A percentile compares a stretch with the other conserved stretches of the same genome.
phyloP scores from a whole-genome alignment of 2,888 invertebrate genomes.

The Scelioninae gen. 2 region DNA sequence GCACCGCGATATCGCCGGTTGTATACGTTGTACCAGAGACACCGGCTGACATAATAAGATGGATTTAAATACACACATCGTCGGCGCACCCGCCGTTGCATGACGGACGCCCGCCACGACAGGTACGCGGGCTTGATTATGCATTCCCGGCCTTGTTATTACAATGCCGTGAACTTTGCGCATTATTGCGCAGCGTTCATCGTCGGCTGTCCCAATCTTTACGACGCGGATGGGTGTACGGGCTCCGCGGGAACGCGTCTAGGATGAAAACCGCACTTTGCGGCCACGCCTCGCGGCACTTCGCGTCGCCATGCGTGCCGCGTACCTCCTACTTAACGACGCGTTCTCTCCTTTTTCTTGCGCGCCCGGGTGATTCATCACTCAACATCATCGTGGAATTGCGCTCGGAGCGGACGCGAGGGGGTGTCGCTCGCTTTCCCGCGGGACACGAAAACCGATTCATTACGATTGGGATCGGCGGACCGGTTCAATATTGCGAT shows the following conservation, averaged over 20 bases:
- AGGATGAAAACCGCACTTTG: slow-evolving; percentile 63
- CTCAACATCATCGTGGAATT: slow-evolving; percentile 43
- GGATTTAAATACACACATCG: slow-evolving; percentile 20
- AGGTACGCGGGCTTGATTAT: slow-evolving; percentile 43
- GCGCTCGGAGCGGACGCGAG: background rate
- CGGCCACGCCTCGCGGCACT: slow-evolving; percentile 71
- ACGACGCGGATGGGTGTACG: slow-evolving; percentile 6
- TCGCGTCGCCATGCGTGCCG: slow-evolving; percentile 73
- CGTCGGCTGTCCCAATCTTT: slow-evolving; percentile 33
- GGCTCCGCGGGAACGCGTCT: slow-evolving; percentile 25
- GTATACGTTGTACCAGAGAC: slow-evolving; percentile 1
- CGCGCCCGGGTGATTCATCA: slow-evolving; percentile 41
- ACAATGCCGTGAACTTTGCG: slow-evolving; percentile 43
- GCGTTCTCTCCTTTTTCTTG: slow-evolving; percentile 64
- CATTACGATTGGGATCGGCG: no score
- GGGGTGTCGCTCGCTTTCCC: background rate
- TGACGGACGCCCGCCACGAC: slow-evolving; percentile 33
- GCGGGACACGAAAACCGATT: no score
- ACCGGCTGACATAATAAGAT: slow-evolving; percentile 24
- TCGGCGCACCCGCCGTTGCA: slow-evolving; percentile 12
- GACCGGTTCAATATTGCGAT: no score
- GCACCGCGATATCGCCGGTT: slow-evolving; percentile 2
- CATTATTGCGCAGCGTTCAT: slow-evolving; percentile 50
- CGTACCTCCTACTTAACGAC: slow-evolving; percentile 72
- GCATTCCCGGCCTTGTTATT: slow-evolving; percentile 41